Conservation (phyloP, 2,888 invertebrate genomes). For the Napeogenes inachia region DNA sequence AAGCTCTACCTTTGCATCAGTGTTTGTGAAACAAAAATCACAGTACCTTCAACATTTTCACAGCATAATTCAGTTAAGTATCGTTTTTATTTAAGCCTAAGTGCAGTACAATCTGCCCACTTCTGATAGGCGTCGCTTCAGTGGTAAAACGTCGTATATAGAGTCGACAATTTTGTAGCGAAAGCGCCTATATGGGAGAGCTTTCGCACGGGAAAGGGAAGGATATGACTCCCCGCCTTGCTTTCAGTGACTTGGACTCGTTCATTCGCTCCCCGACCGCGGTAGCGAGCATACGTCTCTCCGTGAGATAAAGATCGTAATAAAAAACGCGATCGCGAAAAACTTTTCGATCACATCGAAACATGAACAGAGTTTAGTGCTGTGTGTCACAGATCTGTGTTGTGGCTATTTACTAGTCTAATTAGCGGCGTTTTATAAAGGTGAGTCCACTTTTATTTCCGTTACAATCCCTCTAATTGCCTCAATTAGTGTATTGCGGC, state of each 20-base stretch:
- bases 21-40: slow-evolving; percentile 1
- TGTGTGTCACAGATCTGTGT: slow-evolving; percentile 53
- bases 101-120: slow-evolving; percentile 74
- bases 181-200: slow-evolving; percentile 62
- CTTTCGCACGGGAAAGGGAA: slow-evolving; percentile 65
- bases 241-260: slow-evolving; percentile 38
- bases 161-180: slow-evolving; percentile 45
- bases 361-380: slow-evolving; percentile 60
- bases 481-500: slow-evolving; percentile 77
- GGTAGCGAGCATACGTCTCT: slow-evolving; percentile 49
- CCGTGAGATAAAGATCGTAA: slow-evolving; percentile 26
- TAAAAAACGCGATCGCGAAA: slow-evolving; percentile 59
- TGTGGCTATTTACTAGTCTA: slow-evolving; percentile 72
- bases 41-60: slow-evolving; percentile 31
- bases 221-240: slow-evolving; percentile 61
- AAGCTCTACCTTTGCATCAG: neutral
- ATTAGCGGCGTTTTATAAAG: slow-evolving; percentile 77
- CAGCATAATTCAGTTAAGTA: slow-evolving; percentile 47
- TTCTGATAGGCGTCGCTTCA: slow-evolving; percentile 62
- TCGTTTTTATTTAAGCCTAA: slow-evolving; percentile 72
- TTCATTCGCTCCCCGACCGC: slow-evolving; percentile 65
- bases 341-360: slow-evolving; percentile 59
- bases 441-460: slow-evolving; percentile 77
- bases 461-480: slow-evolving; percentile 77
- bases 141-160: slow-evolving; percentile 48